These are phyloP conservation scores for Excalfactoria chinensis DNA, from an alignment of 2,113 vertebrate genomes.

Conservation along the genomic window DNA sequence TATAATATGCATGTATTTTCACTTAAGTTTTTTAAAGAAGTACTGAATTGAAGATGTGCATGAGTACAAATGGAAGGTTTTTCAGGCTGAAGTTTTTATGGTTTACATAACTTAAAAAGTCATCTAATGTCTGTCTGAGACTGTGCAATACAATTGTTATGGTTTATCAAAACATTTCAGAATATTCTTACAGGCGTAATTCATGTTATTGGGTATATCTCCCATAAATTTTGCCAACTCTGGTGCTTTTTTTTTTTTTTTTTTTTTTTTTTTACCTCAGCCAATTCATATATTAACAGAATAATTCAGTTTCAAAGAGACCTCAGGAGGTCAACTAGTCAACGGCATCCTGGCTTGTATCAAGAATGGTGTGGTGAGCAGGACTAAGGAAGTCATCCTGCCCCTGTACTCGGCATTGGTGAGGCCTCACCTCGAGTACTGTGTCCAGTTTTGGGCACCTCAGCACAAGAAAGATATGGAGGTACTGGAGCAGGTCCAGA, in stretches of 20 bases:
- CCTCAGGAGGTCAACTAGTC: not conserved
- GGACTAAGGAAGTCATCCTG: too few relatives aligned
- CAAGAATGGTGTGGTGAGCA: too few relatives aligned
- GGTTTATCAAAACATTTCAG: not conserved
- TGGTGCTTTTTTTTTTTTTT: not conserved
- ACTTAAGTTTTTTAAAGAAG: conserved; percentile 13
- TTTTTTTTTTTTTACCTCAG: not conserved
- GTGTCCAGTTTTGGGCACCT: too few relatives aligned
- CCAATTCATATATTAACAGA: not conserved
- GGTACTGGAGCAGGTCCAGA: too few relatives aligned
- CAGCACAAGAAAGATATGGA: too few relatives aligned
- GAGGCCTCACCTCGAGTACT: too few relatives aligned
- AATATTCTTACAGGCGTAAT: not conserved
- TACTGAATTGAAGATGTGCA: conserved; percentile 1
- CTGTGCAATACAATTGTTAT: not conserved
- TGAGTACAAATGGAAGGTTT: not conserved
- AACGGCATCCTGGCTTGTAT: too few relatives aligned
- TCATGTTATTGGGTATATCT: not conserved
- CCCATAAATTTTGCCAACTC: not conserved
- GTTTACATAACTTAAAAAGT: not conserved
- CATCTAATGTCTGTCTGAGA: not conserved
- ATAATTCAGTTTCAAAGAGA: not conserved
- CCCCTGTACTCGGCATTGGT: too few relatives aligned
- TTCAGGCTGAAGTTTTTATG: not conserved
- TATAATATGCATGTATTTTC: not conserved